These are phyloP conservation scores for Dysmachus trigonus DNA, from an alignment of 2,888 invertebrate genomes.

Conservation along the genomic window DNA sequence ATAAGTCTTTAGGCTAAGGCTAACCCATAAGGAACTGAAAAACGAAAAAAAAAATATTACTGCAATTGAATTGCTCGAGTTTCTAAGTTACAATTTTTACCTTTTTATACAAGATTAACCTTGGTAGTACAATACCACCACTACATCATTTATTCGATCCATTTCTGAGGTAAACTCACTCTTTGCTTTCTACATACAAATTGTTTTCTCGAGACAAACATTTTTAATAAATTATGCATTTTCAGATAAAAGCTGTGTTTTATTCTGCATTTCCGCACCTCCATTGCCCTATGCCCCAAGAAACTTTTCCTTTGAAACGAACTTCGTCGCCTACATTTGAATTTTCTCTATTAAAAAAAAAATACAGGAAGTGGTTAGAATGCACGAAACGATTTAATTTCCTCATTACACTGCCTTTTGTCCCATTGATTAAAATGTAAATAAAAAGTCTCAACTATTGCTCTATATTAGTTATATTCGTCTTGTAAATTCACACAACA, in stretches of 20 bases:
- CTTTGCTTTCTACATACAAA: constrained; percentile 5
- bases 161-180: background rate
- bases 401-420: too few species aligned
- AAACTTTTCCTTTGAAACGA: background rate
- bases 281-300: background rate
- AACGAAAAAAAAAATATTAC: constrained; percentile 11
- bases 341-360: background rate
- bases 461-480: constrained; percentile 22
- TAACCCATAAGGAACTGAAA: constrained; percentile 27
- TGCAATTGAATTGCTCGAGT: constrained; percentile 40
- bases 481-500: constrained; percentile 40
- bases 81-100: constrained; percentile 8
- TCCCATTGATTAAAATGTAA: background rate
- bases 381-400: background rate
- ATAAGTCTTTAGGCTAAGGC: constrained; percentile 31
- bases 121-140: background rate
- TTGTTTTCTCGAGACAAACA: background rate
- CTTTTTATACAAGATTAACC: constrained; percentile 36
- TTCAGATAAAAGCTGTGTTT: background rate
- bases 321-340: background rate
- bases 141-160: background rate
- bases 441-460: background rate
- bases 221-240: constrained; percentile 17
- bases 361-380: background rate
- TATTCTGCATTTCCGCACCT: background rate